Base-by-base conservation (phyloP, 2,113 vertebrate species). In the Apaloderma vittatum region DNA sequence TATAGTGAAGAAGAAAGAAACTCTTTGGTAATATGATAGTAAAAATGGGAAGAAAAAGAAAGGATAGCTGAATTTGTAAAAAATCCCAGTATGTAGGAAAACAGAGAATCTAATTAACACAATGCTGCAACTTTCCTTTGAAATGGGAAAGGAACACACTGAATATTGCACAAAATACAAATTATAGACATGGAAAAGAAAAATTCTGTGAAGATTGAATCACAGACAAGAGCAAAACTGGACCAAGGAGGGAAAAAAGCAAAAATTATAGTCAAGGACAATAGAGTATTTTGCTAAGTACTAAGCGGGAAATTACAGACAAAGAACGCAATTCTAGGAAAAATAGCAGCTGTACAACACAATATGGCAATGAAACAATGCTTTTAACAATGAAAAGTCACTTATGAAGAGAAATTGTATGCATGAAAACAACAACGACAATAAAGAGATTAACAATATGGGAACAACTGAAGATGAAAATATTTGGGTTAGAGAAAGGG, bases 401-500 rank as follows among this genome's bases (percentile, higher is more conserved):
- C n/a, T 95, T 68, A 74, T 45, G 21, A 93, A 40, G 48, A 86
- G 59, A 88, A 96, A 94, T 29, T 48, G 29, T 46, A 52, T 77
- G 65, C 67, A 80, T 9, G 12, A 96, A 95, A 96, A 62, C 73
- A 77, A 80, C 17, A 30, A 52, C 1, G 18, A 61, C 78, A 93
- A 70, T 62, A 83, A 94, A 93, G 57, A 13, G 10, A 79, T 90
- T 75, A 85, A 78, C 85, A 88, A 84, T 65, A 86, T 51, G 24
- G 48, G 52, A 91, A 78, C 32, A 90, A 96, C 22, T 20, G 61
- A 89, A 75, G 40, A 90, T 76, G 49, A 91, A 97, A 97, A 97
- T 96, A 94, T 97, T 97, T 94, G 82, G 57, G 24, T 81, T 94
- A 73, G 52, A 94, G 57, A 61, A 92, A 81, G 70, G 15, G 65